Conservation (phyloP, 1,140 invertebrate genomes). For the Oedothorax gibbosus region DNA sequence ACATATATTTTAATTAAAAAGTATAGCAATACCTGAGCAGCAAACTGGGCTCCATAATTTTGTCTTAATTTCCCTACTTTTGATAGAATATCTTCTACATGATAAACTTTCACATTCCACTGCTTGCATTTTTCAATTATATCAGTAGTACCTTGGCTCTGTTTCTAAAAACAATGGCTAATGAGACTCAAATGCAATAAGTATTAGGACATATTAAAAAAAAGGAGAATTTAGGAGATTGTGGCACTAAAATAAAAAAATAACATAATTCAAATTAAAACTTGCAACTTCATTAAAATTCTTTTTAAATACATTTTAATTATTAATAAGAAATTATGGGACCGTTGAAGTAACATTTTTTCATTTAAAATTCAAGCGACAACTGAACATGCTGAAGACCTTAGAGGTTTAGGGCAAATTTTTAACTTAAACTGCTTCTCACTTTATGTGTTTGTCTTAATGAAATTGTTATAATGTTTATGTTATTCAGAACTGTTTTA, state of each 20-base stretch:
- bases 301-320: too few relatives aligned
- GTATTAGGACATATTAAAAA: neutral
- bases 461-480: too few relatives aligned
- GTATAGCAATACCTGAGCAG: neutral
- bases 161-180: neutral
- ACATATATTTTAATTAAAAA: neutral
- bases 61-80: conserved; percentile 5
- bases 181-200: neutral
- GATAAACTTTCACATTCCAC: conserved; percentile 27
- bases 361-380: too few relatives aligned
- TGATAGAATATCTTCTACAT: conserved; percentile 18
- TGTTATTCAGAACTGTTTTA: too few relatives aligned
- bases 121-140: conserved; percentile 12
- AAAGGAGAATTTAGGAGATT: neutral
- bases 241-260: neutral
- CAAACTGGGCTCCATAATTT: neutral
- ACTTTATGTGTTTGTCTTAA: too few relatives aligned
- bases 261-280: too few relatives aligned
- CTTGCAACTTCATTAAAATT: too few relatives aligned
- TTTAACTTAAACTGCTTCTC: too few relatives aligned
- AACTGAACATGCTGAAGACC: too few relatives aligned
- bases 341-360: too few relatives aligned
- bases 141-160: conserved; percentile 4
- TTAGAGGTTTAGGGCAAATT: too few relatives aligned
- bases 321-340: too few relatives aligned